A percentile compares a stretch with the other conserved stretches of the same genome.
phyloP scores from a whole-genome alignment of 2,113 vertebrate genomes.

The Prietella phreatophila region DNA sequence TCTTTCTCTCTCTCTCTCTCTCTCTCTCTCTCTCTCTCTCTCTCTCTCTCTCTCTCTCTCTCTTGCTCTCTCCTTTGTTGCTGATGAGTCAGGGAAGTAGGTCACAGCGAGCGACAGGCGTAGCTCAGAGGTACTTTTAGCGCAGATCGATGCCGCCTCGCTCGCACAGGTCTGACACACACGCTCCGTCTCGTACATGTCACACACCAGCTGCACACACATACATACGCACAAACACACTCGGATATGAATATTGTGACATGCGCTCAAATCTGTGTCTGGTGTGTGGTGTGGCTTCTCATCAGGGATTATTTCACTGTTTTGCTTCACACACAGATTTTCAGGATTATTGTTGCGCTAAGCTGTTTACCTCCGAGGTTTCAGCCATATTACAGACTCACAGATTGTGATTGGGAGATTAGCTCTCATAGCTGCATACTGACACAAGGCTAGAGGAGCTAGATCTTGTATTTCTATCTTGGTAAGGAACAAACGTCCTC shows the following conservation, averaged over 20 bases:
- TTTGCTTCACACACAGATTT: constrained; percentile 25
- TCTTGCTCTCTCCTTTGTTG: constrained; percentile 54
- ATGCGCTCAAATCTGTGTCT: neutral
- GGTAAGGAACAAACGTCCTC: neutral
- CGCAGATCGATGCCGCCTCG: constrained; percentile 63
- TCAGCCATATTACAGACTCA: constrained; percentile 39
- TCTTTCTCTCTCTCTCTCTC: neutral
- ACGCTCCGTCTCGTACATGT: constrained; percentile 50
- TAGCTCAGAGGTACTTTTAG: constrained; percentile 63
- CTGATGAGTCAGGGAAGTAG: constrained; percentile 63
- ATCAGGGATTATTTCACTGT: constrained; percentile 37
- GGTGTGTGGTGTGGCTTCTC: constrained; percentile 8
- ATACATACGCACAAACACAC: neutral
- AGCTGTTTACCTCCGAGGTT: constrained; percentile 40
- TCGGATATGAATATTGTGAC: neutral
- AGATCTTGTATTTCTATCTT: neutral
- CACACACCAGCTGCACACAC: constrained; percentile 16
- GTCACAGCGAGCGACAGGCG: constrained; percentile 62
- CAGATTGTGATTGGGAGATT: constrained; percentile 53
- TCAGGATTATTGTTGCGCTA: constrained; percentile 35
- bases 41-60: constrained; percentile 19
- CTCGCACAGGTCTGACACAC: constrained; percentile 53
- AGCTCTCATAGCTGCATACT: constrained; percentile 23
- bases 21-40: constrained; percentile 16
- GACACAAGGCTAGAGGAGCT: constrained; percentile 11